These are phyloP conservation scores for Papilio aristodemus DNA, from an alignment of 1,140 invertebrate species.

Conservation along the genomic window DNA sequence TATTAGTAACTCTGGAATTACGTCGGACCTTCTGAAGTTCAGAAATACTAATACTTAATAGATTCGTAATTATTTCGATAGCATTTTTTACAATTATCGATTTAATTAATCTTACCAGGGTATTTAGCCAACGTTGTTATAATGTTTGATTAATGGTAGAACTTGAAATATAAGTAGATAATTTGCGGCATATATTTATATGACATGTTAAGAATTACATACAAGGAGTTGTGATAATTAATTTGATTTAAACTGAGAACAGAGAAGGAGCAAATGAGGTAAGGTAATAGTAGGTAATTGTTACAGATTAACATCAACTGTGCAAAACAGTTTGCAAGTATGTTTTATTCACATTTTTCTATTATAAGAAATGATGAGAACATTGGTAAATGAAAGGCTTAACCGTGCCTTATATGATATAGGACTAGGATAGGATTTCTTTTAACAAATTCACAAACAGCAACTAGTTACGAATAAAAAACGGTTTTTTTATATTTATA, in stretches of 20 bases:
- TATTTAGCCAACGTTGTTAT: not conserved
- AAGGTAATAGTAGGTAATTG: not conserved
- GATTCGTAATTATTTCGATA: not conserved
- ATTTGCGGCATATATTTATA: not conserved
- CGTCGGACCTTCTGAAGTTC: constrained; percentile 1
- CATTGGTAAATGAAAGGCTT: not conserved
- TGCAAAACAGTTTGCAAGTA: constrained; percentile 1
- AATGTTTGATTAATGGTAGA: not conserved
- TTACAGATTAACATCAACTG: not conserved
- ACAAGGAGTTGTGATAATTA: constrained; percentile 4
- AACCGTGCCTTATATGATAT: not conserved
- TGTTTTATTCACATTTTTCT: not conserved
- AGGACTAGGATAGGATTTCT: not conserved
- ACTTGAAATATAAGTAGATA: not conserved
- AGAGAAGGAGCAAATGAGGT: not conserved
- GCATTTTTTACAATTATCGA: not conserved
- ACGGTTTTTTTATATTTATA: not conserved
- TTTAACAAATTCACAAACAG: too few relatives aligned
- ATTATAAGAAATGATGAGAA: not conserved
- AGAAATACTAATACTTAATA: not conserved
- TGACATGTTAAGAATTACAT: not conserved
- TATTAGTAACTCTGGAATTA: constrained; percentile 48
- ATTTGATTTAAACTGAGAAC: constrained; percentile 2
- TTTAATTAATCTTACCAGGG: not conserved
- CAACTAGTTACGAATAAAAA: too few relatives aligned